Evolutionary conservation across 2,797 vertebrate species (phyloP).

Genomic region (Arctocebus calabarensis): DNA sequence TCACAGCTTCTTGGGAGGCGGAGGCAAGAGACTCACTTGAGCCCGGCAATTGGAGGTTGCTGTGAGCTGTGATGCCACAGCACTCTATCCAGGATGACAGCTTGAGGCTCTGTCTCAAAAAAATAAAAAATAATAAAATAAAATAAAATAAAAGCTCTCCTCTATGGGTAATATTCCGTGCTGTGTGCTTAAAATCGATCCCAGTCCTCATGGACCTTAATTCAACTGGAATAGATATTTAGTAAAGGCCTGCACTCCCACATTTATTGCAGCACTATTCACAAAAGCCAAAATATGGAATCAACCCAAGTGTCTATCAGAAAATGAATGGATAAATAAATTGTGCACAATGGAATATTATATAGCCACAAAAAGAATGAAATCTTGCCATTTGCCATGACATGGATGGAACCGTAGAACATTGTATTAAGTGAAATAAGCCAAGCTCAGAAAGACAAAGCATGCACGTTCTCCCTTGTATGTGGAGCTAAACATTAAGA

Average conservation of each 20-base stretch:
- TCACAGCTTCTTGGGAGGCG: no score
- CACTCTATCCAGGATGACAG: no score
- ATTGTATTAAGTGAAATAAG: background rate
- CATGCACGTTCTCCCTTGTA: background rate
- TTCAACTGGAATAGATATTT: background rate
- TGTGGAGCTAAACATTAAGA: background rate
- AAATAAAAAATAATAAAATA: no score
- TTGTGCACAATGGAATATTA: background rate
- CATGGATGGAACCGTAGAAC: background rate
- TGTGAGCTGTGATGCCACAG: no score
- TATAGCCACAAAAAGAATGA: background rate
- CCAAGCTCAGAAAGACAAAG: background rate
- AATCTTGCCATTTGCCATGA: background rate
- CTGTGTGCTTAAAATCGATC: conserved; percentile 10
- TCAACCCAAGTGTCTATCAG: background rate
- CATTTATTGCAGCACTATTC: background rate
- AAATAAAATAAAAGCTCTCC: background rate
- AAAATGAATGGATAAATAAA: background rate
- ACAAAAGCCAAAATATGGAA: background rate
- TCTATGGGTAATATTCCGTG: background rate
- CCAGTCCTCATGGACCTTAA: background rate
- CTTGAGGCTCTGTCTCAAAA: no score
- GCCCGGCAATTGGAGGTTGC: no score
- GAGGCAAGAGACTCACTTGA: no score
- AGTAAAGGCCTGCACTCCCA: background rate